Percentiles rank a stretch among this genome's conserved stretches.
These are phyloP conservation scores for Danio rerio DNA, from an alignment of 2,113 vertebrate species.

Conservation along the genomic window DNA sequence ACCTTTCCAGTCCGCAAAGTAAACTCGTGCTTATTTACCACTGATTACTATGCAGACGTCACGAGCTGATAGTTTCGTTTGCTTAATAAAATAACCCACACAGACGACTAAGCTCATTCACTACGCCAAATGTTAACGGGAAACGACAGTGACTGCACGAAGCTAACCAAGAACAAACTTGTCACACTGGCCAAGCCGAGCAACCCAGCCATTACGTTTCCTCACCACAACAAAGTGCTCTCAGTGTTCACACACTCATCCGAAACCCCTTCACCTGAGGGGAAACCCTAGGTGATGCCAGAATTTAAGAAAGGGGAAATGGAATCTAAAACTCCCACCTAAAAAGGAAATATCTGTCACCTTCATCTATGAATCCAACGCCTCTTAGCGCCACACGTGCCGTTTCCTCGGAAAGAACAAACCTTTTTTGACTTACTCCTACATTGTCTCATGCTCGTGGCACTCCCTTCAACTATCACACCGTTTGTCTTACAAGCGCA, in stretches of 20 bases:
- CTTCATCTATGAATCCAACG: conserved; percentile 25
- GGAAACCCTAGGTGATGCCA: conserved; percentile 20
- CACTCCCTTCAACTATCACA: conserved; percentile 11
- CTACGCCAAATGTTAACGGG: neutral
- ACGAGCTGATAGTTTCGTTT: conserved; percentile 7
- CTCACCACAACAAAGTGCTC: conserved; percentile 22
- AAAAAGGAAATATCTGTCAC: conserved; percentile 35
- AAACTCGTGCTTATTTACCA: neutral
- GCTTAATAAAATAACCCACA: conserved; percentile 8
- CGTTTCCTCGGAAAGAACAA: conserved; percentile 24
- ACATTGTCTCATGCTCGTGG: neutral
- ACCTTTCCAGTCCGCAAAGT: neutral
- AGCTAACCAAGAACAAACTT: neutral
- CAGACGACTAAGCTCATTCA: neutral
- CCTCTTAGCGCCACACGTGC: conserved; percentile 24
- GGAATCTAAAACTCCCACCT: conserved; percentile 2
- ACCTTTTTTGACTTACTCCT: conserved; percentile 5
- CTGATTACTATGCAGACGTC: neutral
- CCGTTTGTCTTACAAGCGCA: neutral
- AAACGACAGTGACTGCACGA: neutral
- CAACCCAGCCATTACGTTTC: conserved; percentile 16
- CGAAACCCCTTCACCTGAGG: conserved; percentile 17
- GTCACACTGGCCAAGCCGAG: conserved; percentile 15
- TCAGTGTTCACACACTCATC: neutral
- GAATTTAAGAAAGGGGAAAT: conserved; percentile 19